Conservation (phyloP, 1,140 invertebrate genomes). For the Drosophila malerkotliana region DNA sequence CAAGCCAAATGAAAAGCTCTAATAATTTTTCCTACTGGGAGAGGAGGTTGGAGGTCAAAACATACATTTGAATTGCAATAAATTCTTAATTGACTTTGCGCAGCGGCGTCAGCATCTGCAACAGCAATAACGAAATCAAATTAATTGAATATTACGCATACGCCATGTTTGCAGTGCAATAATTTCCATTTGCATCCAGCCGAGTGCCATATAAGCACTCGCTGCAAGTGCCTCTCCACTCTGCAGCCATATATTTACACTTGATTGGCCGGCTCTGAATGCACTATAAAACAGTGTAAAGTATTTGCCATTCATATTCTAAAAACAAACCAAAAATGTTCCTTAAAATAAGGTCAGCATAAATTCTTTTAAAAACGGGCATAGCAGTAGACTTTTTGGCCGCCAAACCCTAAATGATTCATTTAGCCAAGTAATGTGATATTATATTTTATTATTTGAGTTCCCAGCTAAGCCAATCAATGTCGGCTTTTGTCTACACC, state of each 20-base stretch:
- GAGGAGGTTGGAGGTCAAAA: constrained; percentile 11
- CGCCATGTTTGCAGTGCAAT: constrained; percentile 46
- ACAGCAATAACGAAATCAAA: constrained; percentile 55
- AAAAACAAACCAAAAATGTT: neutral
- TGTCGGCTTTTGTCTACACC: constrained; percentile 23
- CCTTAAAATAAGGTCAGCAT: neutral
- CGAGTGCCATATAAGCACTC: constrained; percentile 31
- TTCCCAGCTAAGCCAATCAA: constrained; percentile 14
- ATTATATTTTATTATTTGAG: neutral
- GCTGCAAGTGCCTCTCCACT: constrained; percentile 35
- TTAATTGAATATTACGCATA: constrained; percentile 79
- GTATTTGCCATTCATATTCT: constrained; percentile 4
- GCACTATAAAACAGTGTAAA: constrained; percentile 32
- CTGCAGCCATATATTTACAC: constrained; percentile 23
- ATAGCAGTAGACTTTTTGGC: no score
- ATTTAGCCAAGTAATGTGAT: neutral
- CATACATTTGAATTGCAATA: constrained; percentile 47
- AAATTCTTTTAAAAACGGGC: neutral
- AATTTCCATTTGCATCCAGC: constrained; percentile 40
- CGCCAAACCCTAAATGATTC: neutral
- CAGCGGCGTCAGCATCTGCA: constrained; percentile 31
- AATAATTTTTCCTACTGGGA: constrained; percentile 47
- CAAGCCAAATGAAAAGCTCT: constrained; percentile 50
- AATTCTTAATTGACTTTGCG: constrained; percentile 74
- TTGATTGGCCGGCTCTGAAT: constrained; percentile 36